Evolutionary conservation across 2,797 vertebrate species (phyloP).

Genomic region (Carduelis carduelis): DNA sequence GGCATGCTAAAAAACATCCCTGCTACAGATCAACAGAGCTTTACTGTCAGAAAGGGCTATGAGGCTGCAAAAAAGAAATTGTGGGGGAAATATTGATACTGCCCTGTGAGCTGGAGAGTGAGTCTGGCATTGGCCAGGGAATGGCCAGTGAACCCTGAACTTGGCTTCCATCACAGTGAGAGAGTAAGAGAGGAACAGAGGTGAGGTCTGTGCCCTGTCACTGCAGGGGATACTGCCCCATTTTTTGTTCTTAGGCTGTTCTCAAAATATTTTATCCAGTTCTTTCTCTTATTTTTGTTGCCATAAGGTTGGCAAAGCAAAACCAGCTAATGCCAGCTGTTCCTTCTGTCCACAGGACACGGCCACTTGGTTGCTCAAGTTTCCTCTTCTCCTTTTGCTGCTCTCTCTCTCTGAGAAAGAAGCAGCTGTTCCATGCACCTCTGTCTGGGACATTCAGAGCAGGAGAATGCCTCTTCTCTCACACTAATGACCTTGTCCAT

Average conservation of each 20-base stretch:
- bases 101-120: background rate
- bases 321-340: background rate
- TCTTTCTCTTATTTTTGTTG: background rate
- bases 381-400: background rate
- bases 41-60: background rate
- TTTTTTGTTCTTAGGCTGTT: background rate
- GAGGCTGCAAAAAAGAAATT: background rate
- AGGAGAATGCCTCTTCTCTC: background rate
- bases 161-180: background rate
- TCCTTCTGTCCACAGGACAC: rapidly evolving
- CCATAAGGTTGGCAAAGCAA: background rate
- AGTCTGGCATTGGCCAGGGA: background rate
- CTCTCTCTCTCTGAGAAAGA: background rate
- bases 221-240: background rate
- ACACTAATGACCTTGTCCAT: background rate
- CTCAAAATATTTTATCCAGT: background rate
- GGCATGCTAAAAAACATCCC: background rate
- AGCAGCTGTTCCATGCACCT: background rate
- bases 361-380: background rate
- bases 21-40: background rate
- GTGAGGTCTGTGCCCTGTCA: background rate
- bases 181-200: background rate
- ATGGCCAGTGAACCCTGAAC: background rate
- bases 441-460: background rate
- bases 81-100: background rate